Conservation (phyloP, 2,113 vertebrate species). For the Cercocebus atys region DNA sequence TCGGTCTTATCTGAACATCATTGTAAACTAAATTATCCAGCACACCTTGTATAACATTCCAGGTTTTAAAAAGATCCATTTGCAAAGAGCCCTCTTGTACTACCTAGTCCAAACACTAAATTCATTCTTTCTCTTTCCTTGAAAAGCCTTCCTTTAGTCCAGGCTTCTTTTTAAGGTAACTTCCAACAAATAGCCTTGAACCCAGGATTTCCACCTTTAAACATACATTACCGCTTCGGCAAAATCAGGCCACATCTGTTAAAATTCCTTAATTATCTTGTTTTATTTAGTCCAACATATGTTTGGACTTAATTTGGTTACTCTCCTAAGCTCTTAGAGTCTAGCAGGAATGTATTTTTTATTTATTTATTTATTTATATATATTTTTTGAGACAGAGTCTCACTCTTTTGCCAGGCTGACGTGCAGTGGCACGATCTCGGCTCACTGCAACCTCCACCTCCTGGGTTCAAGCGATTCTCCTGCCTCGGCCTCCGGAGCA, state of each 20-base stretch:
- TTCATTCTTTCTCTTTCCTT: neutral
- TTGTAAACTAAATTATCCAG: constrained; percentile 34
- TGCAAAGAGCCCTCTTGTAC: neutral
- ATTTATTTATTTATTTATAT: no score
- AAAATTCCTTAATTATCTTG: constrained; percentile 7
- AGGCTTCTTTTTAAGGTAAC: neutral
- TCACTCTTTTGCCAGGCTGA: no score
- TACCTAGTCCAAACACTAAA: neutral
- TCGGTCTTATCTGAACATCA: constrained; percentile 50
- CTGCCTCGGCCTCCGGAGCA: no score
- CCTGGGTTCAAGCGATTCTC: no score
- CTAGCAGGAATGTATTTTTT: neutral
- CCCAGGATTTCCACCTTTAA: constrained; percentile 30
- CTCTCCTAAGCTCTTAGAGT: neutral
- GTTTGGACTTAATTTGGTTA: constrained; percentile 14
- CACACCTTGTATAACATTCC: neutral
- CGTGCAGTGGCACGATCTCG: no score
- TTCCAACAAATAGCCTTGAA: neutral
- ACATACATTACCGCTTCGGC: neutral
- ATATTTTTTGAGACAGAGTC: no score
- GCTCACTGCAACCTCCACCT: no score
- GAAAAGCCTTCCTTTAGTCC: neutral
- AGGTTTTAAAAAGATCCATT: constrained; percentile 31
- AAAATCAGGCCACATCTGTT: constrained; percentile 19
- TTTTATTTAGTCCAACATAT: constrained; percentile 37